Conservation (phyloP, 2,113 vertebrate genomes). For the Zosterops japonicus region DNA sequence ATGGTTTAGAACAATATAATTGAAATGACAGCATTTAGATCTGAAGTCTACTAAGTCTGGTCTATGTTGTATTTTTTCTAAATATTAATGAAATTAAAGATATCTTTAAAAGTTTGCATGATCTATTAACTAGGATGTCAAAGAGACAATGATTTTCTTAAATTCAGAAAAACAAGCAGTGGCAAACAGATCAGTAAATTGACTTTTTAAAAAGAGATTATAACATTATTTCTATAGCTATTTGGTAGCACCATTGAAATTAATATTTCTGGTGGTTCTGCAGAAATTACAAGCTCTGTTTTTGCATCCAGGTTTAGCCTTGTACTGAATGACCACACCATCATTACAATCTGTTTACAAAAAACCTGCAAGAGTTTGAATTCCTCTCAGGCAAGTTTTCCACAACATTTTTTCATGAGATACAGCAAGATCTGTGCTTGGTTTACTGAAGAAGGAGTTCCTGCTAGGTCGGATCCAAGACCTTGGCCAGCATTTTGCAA, state of each 20-base stretch:
- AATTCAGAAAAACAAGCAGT: not conserved
- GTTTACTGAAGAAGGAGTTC: not conserved
- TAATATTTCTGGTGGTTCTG: not conserved
- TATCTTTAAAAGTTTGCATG: not conserved
- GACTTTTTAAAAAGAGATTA: not conserved
- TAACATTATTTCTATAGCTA: not conserved
- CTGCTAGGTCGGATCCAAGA: not conserved
- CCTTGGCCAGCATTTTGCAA: not conserved
- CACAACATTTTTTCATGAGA: not conserved
- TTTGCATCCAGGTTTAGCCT: not conserved
- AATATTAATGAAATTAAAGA: not conserved
- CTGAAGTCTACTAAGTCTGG: not conserved
- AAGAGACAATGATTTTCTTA: not conserved
- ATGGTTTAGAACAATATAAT: not conserved
- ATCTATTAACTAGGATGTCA: not conserved
- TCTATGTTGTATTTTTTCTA: not conserved
- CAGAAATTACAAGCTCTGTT: not conserved
- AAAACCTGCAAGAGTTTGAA: not conserved
- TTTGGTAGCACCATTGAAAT: not conserved
- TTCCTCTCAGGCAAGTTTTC: not conserved
- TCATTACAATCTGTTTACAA: not conserved
- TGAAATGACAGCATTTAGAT: not conserved
- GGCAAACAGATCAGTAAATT: not conserved
- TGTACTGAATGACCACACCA: not conserved
- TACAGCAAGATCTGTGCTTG: not conserved